Conservation (phyloP, 2,888 invertebrate species). For the Dynastes tityus region DNA sequence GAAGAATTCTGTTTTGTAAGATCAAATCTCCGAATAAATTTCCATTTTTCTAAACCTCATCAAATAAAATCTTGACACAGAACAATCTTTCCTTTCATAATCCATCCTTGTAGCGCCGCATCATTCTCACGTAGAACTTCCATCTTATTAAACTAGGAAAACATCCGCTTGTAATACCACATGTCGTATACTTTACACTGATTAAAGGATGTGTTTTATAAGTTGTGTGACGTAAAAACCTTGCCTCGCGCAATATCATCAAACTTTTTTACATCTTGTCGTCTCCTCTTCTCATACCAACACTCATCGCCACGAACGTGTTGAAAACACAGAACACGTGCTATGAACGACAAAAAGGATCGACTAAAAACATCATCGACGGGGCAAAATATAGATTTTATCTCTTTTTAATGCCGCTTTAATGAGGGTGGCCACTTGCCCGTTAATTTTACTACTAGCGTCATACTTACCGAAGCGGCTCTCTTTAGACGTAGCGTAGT, state of each 20-base stretch:
- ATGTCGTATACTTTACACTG: slow-evolving; percentile 5
- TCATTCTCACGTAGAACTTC: neutral
- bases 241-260: neutral
- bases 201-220: neutral
- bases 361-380: neutral
- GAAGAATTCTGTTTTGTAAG: too few species aligned
- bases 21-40: too few species aligned
- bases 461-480: neutral
- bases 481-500: neutral
- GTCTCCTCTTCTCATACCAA: neutral
- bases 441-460: neutral
- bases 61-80: too few species aligned
- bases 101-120: neutral
- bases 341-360: neutral
- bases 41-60: too few species aligned
- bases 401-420: neutral
- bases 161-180: neutral
- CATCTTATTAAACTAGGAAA: slow-evolving; percentile 7
- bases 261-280: slow-evolving; percentile 6
- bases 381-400: neutral
- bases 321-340: neutral
- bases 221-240: neutral
- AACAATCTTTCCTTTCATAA: too few species aligned
- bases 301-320: neutral
- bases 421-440: slow-evolving; percentile 11